Percentiles rank a stretch among this genome's conserved stretches.
Evolutionary conservation across 2,797 vertebrate species (phyloP).

Genomic region (Valencia hispanica): DNA sequence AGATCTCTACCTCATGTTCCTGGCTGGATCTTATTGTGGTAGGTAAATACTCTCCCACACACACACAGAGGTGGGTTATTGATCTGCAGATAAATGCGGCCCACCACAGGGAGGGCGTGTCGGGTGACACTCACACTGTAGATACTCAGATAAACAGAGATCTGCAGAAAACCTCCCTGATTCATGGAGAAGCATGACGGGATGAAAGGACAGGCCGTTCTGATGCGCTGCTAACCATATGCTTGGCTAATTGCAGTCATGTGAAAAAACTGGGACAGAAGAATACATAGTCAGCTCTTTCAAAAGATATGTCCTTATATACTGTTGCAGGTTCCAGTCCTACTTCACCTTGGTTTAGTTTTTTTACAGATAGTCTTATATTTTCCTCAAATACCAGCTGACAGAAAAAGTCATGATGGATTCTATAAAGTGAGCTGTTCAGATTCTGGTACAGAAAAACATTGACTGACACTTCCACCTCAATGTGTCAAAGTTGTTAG

Average conservation of each 20-base stretch:
- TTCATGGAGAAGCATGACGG: neutral
- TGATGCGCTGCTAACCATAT: neutral
- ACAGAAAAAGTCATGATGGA: no score
- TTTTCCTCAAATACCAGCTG: no score
- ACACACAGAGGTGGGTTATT: slow-evolving; percentile 45
- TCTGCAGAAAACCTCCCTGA: slow-evolving; percentile 15
- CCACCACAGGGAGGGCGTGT: slow-evolving; percentile 31
- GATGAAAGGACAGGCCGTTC: slow-evolving; percentile 3
- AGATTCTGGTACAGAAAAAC: no score
- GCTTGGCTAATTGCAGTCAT: neutral
- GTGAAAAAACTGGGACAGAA: neutral
- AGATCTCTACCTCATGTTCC: slow-evolving; percentile 21
- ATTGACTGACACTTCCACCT: no score
- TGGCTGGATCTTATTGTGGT: slow-evolving; percentile 30
- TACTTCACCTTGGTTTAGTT: no score
- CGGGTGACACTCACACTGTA: slow-evolving; percentile 54
- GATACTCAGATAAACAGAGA: slow-evolving; percentile 52
- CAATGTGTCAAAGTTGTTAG: no score
- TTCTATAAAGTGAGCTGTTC: no score
- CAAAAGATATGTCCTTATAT: no score
- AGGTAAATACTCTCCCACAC: slow-evolving; percentile 34
- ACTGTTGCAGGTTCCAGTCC: no score
- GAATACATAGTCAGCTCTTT: neutral
- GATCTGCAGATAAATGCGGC: slow-evolving; percentile 48
- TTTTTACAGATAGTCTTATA: no score